Conservation (phyloP, 2,888 invertebrate species). For the Mongoloraphidia duomilia region DNA sequence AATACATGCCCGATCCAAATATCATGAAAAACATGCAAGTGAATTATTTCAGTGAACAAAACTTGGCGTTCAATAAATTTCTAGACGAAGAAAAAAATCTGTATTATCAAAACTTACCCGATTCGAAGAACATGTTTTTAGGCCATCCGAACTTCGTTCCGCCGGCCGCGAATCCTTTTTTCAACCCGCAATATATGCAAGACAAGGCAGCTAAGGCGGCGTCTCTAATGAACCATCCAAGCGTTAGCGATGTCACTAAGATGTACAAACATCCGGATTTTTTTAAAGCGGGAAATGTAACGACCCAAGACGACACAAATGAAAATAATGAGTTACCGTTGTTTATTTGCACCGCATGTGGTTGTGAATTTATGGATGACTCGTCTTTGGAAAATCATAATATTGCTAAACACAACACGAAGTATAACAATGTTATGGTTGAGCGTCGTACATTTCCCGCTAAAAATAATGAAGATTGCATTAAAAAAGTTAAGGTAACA, state of each 20-base stretch:
- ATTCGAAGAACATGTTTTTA: constrained; percentile 6
- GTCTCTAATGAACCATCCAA: constrained; percentile 1
- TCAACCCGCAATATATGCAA: constrained; percentile 4
- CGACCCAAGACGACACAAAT: constrained; percentile 19
- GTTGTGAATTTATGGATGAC: constrained; percentile 38
- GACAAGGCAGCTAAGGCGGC: constrained; percentile 4
- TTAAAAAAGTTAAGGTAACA: background rate
- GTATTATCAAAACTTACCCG: constrained; percentile 6
- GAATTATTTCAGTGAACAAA: constrained; percentile 6
- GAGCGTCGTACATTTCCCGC: constrained; percentile 31
- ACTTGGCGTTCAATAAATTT: constrained; percentile 6
- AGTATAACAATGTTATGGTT: constrained; percentile 14
- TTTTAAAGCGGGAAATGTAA: constrained; percentile 46
- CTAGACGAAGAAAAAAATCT: constrained; percentile 6
- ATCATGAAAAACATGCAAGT: constrained; percentile 7
- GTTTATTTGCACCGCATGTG: constrained; percentile 36
- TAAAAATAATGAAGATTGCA: constrained; percentile 23
- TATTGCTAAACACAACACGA: constrained; percentile 28
- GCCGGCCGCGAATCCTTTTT: constrained; percentile 6
- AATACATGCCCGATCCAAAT: constrained; percentile 6
- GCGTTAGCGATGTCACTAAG: constrained; percentile 5
- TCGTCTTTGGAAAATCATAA: constrained; percentile 33
- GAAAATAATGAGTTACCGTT: constrained; percentile 29
- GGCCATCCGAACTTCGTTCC: constrained; percentile 4
- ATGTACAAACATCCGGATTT: constrained; percentile 31